These are phyloP conservation scores for Idaea straminata DNA, from an alignment of 2,888 invertebrate genomes.

Conservation along the genomic window DNA sequence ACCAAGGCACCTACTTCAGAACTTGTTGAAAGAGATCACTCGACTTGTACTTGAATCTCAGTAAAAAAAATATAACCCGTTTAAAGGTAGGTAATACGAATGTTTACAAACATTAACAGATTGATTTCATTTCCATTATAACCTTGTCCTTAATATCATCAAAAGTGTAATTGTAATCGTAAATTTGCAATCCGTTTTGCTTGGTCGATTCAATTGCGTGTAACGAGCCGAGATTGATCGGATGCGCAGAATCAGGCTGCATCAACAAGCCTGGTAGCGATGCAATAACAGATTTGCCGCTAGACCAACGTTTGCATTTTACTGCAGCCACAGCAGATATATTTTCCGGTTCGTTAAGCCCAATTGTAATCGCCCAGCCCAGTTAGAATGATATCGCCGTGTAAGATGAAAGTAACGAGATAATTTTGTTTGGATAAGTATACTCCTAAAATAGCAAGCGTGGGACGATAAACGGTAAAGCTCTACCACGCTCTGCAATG, in stretches of 20 bases:
- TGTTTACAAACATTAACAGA: conserved; percentile 31
- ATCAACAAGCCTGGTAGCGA: conserved; percentile 33
- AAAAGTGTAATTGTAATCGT: conserved; percentile 46
- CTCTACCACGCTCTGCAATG: conserved; percentile 29
- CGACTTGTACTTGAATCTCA: conserved; percentile 15
- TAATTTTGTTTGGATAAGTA: conserved; percentile 27
- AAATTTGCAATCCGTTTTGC: conserved; percentile 62
- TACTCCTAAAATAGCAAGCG: conserved; percentile 33
- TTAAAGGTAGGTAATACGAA: conserved; percentile 1
- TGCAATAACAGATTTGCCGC: conserved; percentile 58
- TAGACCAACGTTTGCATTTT: conserved; percentile 47
- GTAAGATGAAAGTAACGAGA: conserved; percentile 38
- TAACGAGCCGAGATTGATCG: conserved; percentile 51
- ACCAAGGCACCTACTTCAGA: conserved; percentile 35
- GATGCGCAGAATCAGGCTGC: conserved; percentile 47
- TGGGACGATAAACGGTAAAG: conserved; percentile 37
- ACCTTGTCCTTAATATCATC: conserved; percentile 36
- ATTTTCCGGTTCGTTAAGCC: conserved; percentile 43
- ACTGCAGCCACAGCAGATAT: conserved; percentile 33
- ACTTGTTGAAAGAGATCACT: conserved; percentile 9
- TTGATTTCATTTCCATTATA: conserved; percentile 23
- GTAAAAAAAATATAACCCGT: background rate
- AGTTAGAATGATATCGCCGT: conserved; percentile 14
- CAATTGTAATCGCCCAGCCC: background rate
- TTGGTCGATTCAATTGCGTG: conserved; percentile 52